A percentile compares a stretch with the other conserved stretches of the same genome.
These are phyloP conservation scores for Heterotis niloticus DNA, from an alignment of 2,113 vertebrate species.

Conservation along the genomic window DNA sequence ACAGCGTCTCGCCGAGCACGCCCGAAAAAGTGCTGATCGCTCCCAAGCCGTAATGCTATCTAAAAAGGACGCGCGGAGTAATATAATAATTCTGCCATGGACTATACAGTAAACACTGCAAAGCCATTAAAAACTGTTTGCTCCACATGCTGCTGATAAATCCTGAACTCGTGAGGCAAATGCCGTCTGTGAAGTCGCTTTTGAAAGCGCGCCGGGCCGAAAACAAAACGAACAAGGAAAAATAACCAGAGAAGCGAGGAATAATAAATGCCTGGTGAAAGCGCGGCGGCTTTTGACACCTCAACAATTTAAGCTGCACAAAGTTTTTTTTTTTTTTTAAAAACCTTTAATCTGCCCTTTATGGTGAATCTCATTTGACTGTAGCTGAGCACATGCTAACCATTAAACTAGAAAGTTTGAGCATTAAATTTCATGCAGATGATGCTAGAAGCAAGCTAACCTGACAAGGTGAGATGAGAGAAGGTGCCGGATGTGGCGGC, in stretches of 20 bases:
- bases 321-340: too few species aligned
- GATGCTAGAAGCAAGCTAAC: background rate
- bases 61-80: background rate
- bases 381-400: slow-evolving; percentile 11
- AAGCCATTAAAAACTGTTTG: slow-evolving; percentile 24
- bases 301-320: background rate
- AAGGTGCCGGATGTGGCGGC: background rate
- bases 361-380: background rate
- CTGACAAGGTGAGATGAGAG: background rate
- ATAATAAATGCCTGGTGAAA: background rate
- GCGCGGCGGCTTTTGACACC: background rate
- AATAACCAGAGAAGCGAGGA: background rate
- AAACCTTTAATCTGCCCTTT: background rate
- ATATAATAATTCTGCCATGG: slow-evolving; percentile 17
- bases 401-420: background rate
- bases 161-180: slow-evolving; percentile 4
- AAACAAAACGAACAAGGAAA: slow-evolving; percentile 18
- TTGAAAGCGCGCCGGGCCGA: background rate
- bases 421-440: background rate
- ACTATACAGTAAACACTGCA: slow-evolving; percentile 19
- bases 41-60: slow-evolving; percentile 4
- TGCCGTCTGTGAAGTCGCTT: background rate
- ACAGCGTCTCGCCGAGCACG: background rate
- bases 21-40: background rate
- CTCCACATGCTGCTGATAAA: slow-evolving; percentile 16